Evolutionary conservation across 1,140 invertebrate genomes (phyloP), one percentile per base, ranked within the genome.

Genomic region (Galleria mellonella): DNA sequence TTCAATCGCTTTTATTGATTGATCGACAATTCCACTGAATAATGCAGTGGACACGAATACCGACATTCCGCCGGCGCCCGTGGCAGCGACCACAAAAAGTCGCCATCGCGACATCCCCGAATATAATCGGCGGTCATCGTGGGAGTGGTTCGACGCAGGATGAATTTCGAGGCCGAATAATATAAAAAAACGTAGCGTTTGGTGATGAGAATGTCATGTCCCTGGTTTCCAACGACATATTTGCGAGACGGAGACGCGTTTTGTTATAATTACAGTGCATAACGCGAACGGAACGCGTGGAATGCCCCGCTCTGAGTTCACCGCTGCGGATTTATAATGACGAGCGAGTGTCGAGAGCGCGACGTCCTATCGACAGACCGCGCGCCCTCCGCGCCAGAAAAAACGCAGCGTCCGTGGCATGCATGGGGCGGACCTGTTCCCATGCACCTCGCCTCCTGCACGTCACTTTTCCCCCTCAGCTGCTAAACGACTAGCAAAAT

Each of bases 121-220:
- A 70, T 62, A 65, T 67, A 63, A 57, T 52, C 53, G 55, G 48
- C 44, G 62, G 51, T 44, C 70, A 64, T 63, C 73, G 74, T 73
- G 74, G 70, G 75, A 74, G 67, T 71, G 63, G 61, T 45, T 70
- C 72, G 57, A 42, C 43, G 50, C 58, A 44, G 51, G 43, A 55
- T 72, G 71, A 70, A 70, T 66, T 72, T 71, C 51, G 65, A 55
- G 51, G 58, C 49, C 55, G 63, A 56, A 60, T 55, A 69, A 57
- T 51, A 36, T 68, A 59, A 62, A 74, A 83, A 83, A 83, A 82
- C 65, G 54, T 31, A 71, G 51, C 72, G 63, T 73, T 82, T 62
- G 81, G 77, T 84, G 81, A 84, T 82, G 77, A 82, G 77, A 81
- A 82, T 78, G 81, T 84, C 81, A 84, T 84, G 81, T 84, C 74